Percentiles rank a stretch among this genome's conserved stretches.
Evolutionary conservation across 2,797 vertebrate genomes (phyloP).

Genomic region (Lemur catta): DNA sequence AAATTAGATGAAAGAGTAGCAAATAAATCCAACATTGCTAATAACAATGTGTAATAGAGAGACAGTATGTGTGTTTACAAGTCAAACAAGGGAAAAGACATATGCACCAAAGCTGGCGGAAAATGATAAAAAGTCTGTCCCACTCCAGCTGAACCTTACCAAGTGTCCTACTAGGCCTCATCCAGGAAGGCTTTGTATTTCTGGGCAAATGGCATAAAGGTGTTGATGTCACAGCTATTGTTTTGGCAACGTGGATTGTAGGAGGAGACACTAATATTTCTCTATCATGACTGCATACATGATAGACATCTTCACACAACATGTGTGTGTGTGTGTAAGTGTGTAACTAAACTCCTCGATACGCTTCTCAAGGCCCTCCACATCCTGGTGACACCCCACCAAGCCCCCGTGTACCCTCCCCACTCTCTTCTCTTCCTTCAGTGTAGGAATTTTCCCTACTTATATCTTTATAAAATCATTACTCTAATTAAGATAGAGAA

Average conservation of each 20-base stretch:
- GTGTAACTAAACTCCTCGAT: not conserved
- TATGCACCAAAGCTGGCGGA: not conserved
- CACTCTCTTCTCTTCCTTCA: not conserved
- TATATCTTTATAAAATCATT: not conserved
- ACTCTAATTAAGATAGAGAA: conserved; percentile 1
- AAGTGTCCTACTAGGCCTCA: not conserved
- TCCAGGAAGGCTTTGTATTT: not conserved
- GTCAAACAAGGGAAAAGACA: not conserved
- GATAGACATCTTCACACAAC: not conserved
- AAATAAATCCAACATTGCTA: conserved; percentile 16
- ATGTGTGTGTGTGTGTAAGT: too few species aligned
- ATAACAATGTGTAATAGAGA: not conserved
- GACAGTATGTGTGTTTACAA: not conserved
- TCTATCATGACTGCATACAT: not conserved
- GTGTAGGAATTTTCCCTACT: not conserved
- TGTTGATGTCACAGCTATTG: not conserved
- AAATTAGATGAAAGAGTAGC: not conserved
- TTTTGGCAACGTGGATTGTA: not conserved
- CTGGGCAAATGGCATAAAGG: not conserved
- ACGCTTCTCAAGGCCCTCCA: not conserved
- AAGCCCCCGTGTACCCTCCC: not conserved
- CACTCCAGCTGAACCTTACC: not conserved
- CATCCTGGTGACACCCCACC: not conserved
- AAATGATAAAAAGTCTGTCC: not conserved
- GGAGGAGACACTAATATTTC: not conserved